A percentile compares a stretch with the other conserved stretches of the same genome.
These are phyloP conservation scores for Eidolon dupreanum DNA, from an alignment of 2,797 vertebrate genomes.

Conservation along the genomic window DNA sequence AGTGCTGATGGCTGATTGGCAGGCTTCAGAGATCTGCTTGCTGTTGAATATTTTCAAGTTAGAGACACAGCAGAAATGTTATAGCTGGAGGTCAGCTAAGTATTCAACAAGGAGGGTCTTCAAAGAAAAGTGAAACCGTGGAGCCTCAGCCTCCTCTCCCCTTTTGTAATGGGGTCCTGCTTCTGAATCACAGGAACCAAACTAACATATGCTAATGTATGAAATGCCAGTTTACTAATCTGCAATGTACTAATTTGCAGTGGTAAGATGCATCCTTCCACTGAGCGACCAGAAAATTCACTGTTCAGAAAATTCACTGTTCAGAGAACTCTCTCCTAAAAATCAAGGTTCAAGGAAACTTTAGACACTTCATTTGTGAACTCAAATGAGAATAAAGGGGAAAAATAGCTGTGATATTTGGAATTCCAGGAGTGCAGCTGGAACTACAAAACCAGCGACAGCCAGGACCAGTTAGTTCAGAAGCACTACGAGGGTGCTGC, in stretches of 20 bases:
- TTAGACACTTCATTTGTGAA: background rate
- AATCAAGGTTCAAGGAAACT: background rate
- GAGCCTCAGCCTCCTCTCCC: background rate
- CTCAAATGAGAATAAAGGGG: background rate
- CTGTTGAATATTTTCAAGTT: background rate
- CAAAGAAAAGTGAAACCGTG: background rate
- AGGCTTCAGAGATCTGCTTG: background rate
- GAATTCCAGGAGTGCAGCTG: background rate
- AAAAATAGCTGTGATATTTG: background rate
- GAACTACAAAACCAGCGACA: background rate
- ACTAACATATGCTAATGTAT: background rate
- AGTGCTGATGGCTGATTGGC: background rate
- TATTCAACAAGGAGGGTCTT: background rate
- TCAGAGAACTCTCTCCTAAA: background rate
- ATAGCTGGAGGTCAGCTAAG: background rate
- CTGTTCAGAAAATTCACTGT: background rate
- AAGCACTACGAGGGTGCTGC: background rate
- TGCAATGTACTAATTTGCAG: background rate
- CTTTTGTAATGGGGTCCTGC: background rate
- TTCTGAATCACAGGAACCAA: background rate
- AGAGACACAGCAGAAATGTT: background rate
- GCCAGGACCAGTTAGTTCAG: background rate
- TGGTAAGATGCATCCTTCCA: background rate
- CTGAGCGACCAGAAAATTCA: background rate
- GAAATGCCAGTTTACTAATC: background rate